These are phyloP conservation scores for Dipodomys stephensi DNA, from an alignment of 2,113 vertebrate genomes.

Conservation along the genomic window DNA sequence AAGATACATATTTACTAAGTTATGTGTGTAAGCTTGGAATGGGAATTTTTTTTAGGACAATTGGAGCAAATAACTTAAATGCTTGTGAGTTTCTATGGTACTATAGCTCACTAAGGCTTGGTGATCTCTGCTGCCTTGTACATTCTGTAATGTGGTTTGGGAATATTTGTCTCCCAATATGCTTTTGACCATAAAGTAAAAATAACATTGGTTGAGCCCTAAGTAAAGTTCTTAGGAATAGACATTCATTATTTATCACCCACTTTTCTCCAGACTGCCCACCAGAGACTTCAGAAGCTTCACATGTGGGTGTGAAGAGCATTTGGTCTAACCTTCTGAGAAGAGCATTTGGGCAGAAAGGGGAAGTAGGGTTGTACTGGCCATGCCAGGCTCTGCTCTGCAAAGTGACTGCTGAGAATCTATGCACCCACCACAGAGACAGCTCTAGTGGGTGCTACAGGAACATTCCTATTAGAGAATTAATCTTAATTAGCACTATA, in stretches of 20 bases:
- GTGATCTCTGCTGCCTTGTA: constrained; percentile 39
- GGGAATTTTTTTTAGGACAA: constrained; percentile 34
- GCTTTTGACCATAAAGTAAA: constrained; percentile 73
- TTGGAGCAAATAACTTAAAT: constrained; percentile 40
- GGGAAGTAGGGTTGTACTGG: not conserved
- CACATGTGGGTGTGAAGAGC: not conserved
- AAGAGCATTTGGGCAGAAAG: not conserved
- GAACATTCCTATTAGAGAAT: too few species aligned
- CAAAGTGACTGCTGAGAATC: not conserved
- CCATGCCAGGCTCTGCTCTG: not conserved
- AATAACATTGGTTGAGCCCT: constrained; percentile 62
- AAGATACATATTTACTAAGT: constrained; percentile 33
- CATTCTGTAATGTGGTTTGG: constrained; percentile 61
- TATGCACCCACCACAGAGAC: not conserved
- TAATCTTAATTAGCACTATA: not conserved
- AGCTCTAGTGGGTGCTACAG: not conserved
- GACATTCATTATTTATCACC: constrained; percentile 63
- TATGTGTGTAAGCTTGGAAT: not conserved
- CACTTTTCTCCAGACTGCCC: constrained; percentile 20
- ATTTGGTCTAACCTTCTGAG: not conserved
- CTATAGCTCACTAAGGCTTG: constrained; percentile 27
- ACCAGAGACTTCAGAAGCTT: constrained; percentile 45
- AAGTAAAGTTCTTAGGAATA: constrained; percentile 59
- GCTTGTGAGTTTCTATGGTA: not conserved
- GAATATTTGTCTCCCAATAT: constrained; percentile 64